Conservation (phyloP, 2,888 invertebrate species). For the Andrena bucephala region DNA sequence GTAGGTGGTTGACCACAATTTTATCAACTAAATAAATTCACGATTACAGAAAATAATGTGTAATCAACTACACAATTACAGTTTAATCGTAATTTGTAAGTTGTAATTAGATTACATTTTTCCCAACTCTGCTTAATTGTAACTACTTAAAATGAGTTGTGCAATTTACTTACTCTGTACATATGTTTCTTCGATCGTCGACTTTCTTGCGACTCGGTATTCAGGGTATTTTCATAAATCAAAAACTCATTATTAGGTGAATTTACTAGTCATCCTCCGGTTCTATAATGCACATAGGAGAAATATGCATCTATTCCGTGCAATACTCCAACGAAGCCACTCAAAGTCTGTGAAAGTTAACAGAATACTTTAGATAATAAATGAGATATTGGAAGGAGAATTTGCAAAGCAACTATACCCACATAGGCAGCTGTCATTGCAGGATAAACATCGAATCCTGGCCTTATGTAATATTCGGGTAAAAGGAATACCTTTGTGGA, state of each 20-base stretch:
- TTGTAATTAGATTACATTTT: too few relatives aligned
- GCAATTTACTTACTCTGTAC: not conserved
- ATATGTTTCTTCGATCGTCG: not conserved
- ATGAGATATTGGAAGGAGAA: too few relatives aligned
- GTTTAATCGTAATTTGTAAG: too few relatives aligned
- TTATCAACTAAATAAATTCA: too few relatives aligned
- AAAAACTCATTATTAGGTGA: not conserved
- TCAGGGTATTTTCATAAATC: not conserved
- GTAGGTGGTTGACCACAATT: too few relatives aligned
- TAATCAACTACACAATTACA: too few relatives aligned
- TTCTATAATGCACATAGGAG: conserved; percentile 89
- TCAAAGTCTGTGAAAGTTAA: conserved; percentile 90
- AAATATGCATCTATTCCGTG: conserved; percentile 93
- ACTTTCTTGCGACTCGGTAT: not conserved
- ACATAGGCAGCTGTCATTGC: conserved; percentile 95
- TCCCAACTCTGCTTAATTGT: not conserved
- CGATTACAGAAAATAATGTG: too few relatives aligned
- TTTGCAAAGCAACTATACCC: conserved; percentile 85
- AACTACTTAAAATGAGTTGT: not conserved
- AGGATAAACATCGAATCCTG: conserved; percentile 93
- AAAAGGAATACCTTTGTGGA: conserved; percentile 92
- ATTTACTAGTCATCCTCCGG: conserved; percentile 85
- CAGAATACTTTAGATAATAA: not conserved
- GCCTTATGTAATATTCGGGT: conserved; percentile 90
- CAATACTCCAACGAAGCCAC: conserved; percentile 90